phyloP scores from a whole-genome alignment of 2,888 invertebrate genomes.

The Meteorus colon region DNA sequence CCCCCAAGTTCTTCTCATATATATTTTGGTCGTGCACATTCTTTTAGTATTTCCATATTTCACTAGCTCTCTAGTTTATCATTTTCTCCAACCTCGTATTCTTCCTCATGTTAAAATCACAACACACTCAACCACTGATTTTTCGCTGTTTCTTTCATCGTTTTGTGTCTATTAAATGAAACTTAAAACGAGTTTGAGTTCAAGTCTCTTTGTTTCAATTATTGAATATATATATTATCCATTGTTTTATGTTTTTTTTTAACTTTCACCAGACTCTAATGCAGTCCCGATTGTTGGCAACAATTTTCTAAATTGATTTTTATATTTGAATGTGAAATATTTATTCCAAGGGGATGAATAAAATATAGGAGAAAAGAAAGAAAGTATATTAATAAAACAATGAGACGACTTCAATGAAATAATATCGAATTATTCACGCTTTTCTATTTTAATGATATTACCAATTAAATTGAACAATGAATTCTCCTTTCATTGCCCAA shows the following conservation, averaged over 20 bases:
- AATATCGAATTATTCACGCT: not conserved
- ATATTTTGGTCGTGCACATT: not conserved
- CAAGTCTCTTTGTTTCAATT: not conserved
- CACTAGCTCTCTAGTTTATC: not conserved
- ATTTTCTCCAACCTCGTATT: slow-evolving; percentile 18
- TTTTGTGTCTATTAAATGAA: slow-evolving; percentile 10
- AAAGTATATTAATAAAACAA: not conserved
- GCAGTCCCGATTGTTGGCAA: not conserved
- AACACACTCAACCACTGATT: not conserved
- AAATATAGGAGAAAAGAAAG: not conserved
- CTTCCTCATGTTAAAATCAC: not conserved
- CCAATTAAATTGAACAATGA: not conserved
- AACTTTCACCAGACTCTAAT: not conserved
- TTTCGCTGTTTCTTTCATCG: not conserved
- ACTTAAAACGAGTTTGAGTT: slow-evolving; percentile 30
- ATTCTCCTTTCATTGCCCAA: not conserved
- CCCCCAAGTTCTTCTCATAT: not conserved
- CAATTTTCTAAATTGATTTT: not conserved
- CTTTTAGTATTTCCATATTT: not conserved
- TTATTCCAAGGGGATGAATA: not conserved
- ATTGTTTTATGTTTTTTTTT: not conserved
- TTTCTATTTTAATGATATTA: not conserved
- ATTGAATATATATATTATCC: not conserved
- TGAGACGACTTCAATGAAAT: not conserved
- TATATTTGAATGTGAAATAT: not conserved